Evolutionary conservation across 2,888 invertebrate species (phyloP).

Genomic region (Oeneis ivallda): DNA sequence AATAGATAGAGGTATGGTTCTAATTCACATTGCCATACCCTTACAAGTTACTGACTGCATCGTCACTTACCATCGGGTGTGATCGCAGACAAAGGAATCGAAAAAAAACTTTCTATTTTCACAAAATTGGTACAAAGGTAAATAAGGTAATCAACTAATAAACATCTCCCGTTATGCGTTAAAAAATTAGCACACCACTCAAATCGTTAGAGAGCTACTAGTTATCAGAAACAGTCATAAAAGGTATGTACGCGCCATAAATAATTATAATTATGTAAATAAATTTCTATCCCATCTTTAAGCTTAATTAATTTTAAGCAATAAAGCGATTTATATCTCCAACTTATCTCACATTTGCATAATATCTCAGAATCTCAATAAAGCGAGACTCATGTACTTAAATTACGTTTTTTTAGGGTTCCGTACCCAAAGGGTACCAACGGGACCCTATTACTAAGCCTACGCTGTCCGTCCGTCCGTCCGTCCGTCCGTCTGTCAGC

Average conservation of each 20-base stretch:
- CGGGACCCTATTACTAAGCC: no score
- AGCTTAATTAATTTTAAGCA: conserved; percentile 34
- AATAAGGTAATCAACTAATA: conserved; percentile 7
- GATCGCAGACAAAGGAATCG: no score
- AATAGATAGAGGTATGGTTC: no score
- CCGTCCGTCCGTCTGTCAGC: no score
- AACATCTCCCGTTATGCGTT: conserved; percentile 22
- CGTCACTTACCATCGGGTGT: no score
- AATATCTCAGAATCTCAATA: conserved; percentile 23
- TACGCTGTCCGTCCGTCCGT: no score
- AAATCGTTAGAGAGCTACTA: conserved; percentile 23
- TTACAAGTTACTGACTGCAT: no score
- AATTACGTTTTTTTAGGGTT: neutral
- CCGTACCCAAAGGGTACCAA: no score
- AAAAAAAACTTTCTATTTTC: no score
- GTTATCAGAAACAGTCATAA: conserved; percentile 17
- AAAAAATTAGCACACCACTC: conserved; percentile 26
- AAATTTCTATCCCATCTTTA: conserved; percentile 18
- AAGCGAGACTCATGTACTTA: conserved; percentile 8
- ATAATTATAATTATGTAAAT: conserved; percentile 31
- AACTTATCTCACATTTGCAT: conserved; percentile 26
- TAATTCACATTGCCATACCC: no score
- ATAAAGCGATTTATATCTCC: conserved; percentile 33
- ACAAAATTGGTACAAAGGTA: neutral
- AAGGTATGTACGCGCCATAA: conserved; percentile 23